phyloP scores from a whole-genome alignment of 2,888 invertebrate species.

The Dermolepida albohirtum region DNA sequence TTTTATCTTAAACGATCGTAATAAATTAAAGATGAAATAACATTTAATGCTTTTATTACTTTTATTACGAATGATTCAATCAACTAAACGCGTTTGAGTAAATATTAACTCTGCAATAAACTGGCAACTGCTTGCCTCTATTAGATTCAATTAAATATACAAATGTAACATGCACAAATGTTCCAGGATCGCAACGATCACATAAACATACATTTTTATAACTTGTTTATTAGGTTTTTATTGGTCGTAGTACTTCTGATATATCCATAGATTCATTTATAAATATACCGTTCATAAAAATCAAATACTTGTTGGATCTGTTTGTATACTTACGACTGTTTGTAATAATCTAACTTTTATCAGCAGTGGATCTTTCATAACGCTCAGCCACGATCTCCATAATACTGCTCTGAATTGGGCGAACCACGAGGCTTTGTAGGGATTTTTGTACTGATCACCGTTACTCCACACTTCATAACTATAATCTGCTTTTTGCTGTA shows the following conservation, averaged over 20 bases:
- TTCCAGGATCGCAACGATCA: not conserved
- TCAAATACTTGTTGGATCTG: constrained; percentile 29
- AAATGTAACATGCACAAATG: not conserved
- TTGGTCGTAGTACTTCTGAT: not conserved
- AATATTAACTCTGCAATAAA: no score
- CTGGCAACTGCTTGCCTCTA: no score
- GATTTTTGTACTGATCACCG: constrained; percentile 56
- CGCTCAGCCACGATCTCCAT: constrained; percentile 91
- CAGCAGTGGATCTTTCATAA: constrained; percentile 90
- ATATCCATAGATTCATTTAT: not conserved
- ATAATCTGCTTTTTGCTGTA: constrained; percentile 49
- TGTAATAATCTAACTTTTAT: constrained; percentile 90
- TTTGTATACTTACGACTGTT: constrained; percentile 78
- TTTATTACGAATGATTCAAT: no score
- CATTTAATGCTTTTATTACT: no score
- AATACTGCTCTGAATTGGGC: constrained; percentile 90
- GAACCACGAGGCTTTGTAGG: constrained; percentile 88
- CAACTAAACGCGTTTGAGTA: no score
- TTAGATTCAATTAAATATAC: constrained; percentile 12
- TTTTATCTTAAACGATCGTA: no score
- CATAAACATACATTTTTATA: constrained; percentile 13
- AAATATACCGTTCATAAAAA: not conserved
- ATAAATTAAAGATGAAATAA: no score
- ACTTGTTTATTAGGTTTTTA: constrained; percentile 21
- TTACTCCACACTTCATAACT: constrained; percentile 57